A percentile compares a stretch with the other conserved stretches of the same genome.
These are phyloP conservation scores for Chromoteleia sp. DNA, from an alignment of 2,888 invertebrate species.

Conservation along the genomic window DNA sequence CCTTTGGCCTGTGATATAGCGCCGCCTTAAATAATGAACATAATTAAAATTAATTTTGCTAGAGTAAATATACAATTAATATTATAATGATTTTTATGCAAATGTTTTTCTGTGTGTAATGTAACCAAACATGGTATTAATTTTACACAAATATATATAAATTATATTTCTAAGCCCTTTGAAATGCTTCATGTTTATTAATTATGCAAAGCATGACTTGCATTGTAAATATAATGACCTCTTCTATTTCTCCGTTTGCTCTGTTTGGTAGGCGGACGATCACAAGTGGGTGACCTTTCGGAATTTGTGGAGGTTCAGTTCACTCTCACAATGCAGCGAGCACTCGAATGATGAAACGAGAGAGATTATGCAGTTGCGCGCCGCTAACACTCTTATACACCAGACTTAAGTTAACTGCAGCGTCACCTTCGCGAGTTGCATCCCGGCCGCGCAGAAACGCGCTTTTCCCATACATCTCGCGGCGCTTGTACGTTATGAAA, in stretches of 20 bases:
- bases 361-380: constrained; percentile 73
- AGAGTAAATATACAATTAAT: no score
- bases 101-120: no score
- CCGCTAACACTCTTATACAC: constrained; percentile 56
- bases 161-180: constrained; percentile 21
- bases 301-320: constrained; percentile 78
- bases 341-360: constrained; percentile 75
- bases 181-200: constrained; percentile 55
- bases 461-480: constrained; percentile 76
- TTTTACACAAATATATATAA: no score
- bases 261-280: constrained; percentile 67
- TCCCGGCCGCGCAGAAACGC: constrained; percentile 67
- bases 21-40: constrained; percentile 86
- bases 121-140: no score
- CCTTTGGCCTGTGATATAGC: constrained; percentile 95
- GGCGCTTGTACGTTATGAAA: constrained; percentile 53
- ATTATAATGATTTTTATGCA: no score
- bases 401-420: constrained; percentile 67
- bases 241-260: constrained; percentile 64
- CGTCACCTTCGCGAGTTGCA: constrained; percentile 71
- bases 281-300: constrained; percentile 78
- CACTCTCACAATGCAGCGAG: constrained; percentile 75
- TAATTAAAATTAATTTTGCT: not conserved
- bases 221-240: constrained; percentile 64
- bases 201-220: constrained; percentile 50